Evolutionary conservation across 2,113 vertebrate genomes (phyloP), one percentile per base, ranked within the genome.

Genomic region (Struthio camelus): DNA sequence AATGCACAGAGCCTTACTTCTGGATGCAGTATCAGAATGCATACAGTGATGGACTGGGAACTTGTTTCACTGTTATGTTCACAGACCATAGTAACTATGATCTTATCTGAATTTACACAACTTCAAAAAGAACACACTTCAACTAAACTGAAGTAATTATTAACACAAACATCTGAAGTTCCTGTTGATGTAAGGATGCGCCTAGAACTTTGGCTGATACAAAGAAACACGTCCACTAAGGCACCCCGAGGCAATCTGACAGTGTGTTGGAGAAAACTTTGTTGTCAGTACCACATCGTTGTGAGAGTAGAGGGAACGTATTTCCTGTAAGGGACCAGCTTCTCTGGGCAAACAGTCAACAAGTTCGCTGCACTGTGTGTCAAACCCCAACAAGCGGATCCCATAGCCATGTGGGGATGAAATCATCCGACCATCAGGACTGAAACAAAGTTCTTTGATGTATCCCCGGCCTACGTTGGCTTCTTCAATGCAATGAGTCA

Each of bases 181-280:
- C 62, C 95, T 80, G n/a, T 82, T 54, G 96, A 97, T 81, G 82
- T 93, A 85, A 89, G 30, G 86, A 89, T 36, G 85, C 51, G 89
- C 97, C 98, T 99, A 99, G 98, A 99, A 99, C 98, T 99, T 99
- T 96, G 99, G 99, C 98, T 99, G 99, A 98, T 99, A 99, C 65
- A 99, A 98, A 87, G 99, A 99, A 79, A 99, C 99, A 3, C 99
- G 99, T 84, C 99, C 99, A 4, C 99, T 99, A 97, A 99, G 99
- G 98, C 99, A 99, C 97, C 99, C 99, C 34, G 99, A 99, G 97
- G 99, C 99, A 88, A 99, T 99, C 99, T 99, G 99, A 98, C 99
- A 99, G 97, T 99, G 99, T 6, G 99, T 99, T 36, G 99, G 99
- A 84, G 99, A 99, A 97, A 99, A 99, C 98, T 99, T 99, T 87